Base-by-base conservation (phyloP, 2,113 vertebrate species). In the Accipiter virgatus region DNA sequence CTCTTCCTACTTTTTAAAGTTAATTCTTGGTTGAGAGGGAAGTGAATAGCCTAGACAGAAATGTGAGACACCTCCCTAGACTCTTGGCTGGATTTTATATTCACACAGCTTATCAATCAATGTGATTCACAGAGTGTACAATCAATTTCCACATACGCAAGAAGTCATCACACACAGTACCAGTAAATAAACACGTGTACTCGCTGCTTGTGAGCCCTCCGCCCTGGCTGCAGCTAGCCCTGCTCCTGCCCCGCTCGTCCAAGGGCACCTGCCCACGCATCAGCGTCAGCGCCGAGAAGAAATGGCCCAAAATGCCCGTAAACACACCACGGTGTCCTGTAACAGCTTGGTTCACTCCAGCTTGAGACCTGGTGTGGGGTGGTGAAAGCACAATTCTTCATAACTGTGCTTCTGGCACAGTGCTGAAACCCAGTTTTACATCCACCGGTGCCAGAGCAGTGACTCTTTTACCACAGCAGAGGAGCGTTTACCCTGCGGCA, bases 131-230 rank as follows among this genome's bases (percentile, higher is more conserved):
- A 42, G 13, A 58, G 34, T 1, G 15, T 31, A 40, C 25, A 11
- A 9, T 21, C 26, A 20, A 23, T 19, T 55, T 50, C 65, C 71
- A 55, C 7, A 6, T 26, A 23, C 7, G 13, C 47, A 62, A 53
- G 38, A 52, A 68, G 36, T 15, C 63, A 81, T 29, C 40, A 23
- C 55, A 40, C 16, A 15, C 25, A 10, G 4, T 29, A 45, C 36
- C 52, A 55, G 45, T 12, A 62, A 61, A 63, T 1, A 65, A 38
- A 43, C 43, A 42, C 1, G 0, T 18, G 47, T 17, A 17, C 53
- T n/a, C 0, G 0, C 14, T 3, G 3, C 19, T 52, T 11, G 1
- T 0, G 1, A 72, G 23, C 62, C 22, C 62, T 48, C 25, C 81
- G n/a, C 34, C 12, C 20, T 1, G 4, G 56, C 61, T 72, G 22